Percentiles rank a stretch among this genome's conserved stretches.
These are phyloP conservation scores for Drosophila pandora DNA, from an alignment of 1,140 invertebrate genomes.

Conservation along the genomic window DNA sequence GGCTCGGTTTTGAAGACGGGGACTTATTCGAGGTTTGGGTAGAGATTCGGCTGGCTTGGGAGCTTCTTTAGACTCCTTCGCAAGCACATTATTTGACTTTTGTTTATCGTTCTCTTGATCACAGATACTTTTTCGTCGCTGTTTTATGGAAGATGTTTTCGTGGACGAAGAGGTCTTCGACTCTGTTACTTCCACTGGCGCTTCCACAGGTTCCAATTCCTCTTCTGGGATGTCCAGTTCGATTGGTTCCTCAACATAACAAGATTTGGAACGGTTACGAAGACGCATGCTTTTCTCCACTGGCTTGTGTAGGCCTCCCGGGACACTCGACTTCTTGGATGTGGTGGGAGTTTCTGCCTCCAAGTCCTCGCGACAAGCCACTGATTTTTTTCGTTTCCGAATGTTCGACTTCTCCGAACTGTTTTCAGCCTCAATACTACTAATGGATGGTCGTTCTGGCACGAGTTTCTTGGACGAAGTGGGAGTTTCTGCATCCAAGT, in stretches of 20 bases:
- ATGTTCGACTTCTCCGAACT: too few relatives aligned
- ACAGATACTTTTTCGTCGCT: background rate
- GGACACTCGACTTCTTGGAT: background rate
- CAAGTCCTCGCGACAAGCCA: background rate
- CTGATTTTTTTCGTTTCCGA: too few relatives aligned
- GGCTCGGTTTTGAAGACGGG: slow-evolving; percentile 17
- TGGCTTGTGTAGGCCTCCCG: too few relatives aligned
- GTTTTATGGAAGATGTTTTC: background rate
- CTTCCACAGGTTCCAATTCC: background rate
- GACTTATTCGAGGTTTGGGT: background rate
- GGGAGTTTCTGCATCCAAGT: background rate
- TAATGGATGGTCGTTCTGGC: too few relatives aligned
- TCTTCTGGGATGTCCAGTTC: background rate
- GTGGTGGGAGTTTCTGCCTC: background rate
- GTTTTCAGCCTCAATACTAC: too few relatives aligned
- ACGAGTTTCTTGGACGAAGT: background rate
- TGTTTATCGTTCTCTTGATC: background rate
- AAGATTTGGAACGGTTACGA: background rate
- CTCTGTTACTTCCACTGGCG: background rate
- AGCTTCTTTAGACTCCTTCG: background rate
- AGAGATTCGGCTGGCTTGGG: background rate
- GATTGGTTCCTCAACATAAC: background rate
- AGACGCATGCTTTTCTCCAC: background rate
- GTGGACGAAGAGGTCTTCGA: background rate
- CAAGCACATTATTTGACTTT: background rate